Conservation (phyloP, 2,797 vertebrate species). For the Gorsachius magnificus region DNA sequence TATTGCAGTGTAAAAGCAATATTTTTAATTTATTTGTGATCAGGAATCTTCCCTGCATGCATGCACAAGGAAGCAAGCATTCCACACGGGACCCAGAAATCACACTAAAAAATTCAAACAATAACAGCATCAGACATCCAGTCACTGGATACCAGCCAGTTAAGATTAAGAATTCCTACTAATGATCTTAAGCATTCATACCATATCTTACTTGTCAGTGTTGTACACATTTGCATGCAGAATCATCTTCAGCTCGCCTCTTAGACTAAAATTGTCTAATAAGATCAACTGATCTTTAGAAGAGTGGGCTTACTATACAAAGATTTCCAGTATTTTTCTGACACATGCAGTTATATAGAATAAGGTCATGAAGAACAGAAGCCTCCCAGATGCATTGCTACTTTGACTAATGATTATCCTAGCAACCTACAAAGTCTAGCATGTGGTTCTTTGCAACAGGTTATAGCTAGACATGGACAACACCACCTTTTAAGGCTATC, state of each 20-base stretch:
- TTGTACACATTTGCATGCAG: not conserved
- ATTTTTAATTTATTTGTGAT: not conserved
- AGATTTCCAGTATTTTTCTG: not conserved
- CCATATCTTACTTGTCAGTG: not conserved
- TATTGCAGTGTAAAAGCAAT: not conserved
- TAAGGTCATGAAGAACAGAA: not conserved
- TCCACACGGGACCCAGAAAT: not conserved
- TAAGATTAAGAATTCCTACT: not conserved
- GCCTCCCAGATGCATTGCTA: not conserved
- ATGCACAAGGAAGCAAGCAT: not conserved
- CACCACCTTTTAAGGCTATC: not conserved
- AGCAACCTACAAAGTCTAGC: not conserved
- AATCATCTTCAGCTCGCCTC: not conserved
- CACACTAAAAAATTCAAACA: not conserved
- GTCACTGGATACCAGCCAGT: not conserved
- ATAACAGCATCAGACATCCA: not conserved
- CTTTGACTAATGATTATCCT: not conserved
- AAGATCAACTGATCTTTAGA: not conserved
- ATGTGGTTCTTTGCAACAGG: not conserved
- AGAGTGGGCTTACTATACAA: not conserved
- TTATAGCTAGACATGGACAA: not conserved
- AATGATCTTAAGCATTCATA: not conserved
- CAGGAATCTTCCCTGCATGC: not conserved
- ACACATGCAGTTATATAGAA: not conserved
- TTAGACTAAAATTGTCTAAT: not conserved